Base-by-base conservation (phyloP, 2,797 vertebrate species). In the Synaphobranchus kaupii region DNA sequence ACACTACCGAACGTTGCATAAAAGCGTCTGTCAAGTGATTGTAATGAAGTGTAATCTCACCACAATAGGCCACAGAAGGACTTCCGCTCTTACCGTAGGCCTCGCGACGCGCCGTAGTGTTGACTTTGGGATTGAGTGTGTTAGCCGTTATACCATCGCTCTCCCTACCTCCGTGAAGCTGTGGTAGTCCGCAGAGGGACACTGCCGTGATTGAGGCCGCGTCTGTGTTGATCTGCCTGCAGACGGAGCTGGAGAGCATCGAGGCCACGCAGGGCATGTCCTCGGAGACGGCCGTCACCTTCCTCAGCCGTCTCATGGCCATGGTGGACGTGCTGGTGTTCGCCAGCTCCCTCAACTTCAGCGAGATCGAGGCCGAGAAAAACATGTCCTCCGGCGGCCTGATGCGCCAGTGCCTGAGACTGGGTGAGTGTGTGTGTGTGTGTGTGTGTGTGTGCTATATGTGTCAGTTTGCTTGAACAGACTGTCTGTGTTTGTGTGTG, bases 211-310 rank as follows among this genome's bases (percentile, higher is more conserved):
- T 22, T 31, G 1, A 78, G 34, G 34, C 73, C 15, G 28, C 22
- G 31, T 39, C 12, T 84, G 92, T 90, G 84, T 86, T 88, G 92
- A 86, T 66, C 17, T 92, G 90, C 92, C 93, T 92, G 85, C 95
- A 99, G 98, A 96, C 95, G 63, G 98, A 99, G 94, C 88, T 98
- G 94, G 98, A 99, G 94, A 98, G 96, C 91, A 97, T 99, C 81
- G 99, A 99, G 95, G 96, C 97, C 56, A 98, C 98, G 1, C 98
- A 99, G 95, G 99, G 98, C 92, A 99, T 99, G 99, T 98, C 99
- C 3, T 97, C 98, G 50, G 98, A 98, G 94, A 99, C 97, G 5
- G 98, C 99, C 52, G 97, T 99, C 90, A 98, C 98, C 20, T 99
- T 99, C 93, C 97, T 99, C 91, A 98, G 97, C 91, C 97, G 98